Evolutionary conservation across 2,888 invertebrate genomes (phyloP).

Genomic region (Pyralis farinalis): DNA sequence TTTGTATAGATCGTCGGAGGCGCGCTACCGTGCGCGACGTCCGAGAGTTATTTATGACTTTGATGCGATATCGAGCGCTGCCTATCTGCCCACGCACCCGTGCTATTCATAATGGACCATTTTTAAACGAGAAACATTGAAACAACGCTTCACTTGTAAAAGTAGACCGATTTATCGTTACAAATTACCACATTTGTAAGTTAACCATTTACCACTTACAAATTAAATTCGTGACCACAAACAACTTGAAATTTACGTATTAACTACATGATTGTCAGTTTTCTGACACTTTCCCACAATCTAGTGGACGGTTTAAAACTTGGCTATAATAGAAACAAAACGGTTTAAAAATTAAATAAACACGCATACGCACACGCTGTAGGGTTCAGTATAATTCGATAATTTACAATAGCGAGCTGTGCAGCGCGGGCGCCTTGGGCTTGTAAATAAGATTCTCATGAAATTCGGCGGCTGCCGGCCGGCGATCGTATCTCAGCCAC

Average conservation of each 20-base stretch:
- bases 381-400: slow-evolving; percentile 64
- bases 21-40: slow-evolving; percentile 26
- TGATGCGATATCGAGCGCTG: slow-evolving; percentile 23
- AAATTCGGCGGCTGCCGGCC: slow-evolving; percentile 62
- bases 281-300: slow-evolving; percentile 59
- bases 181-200: slow-evolving; percentile 24
- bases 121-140: background rate
- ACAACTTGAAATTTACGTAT: slow-evolving; percentile 42
- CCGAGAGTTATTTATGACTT: slow-evolving; percentile 26
- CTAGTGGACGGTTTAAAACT: slow-evolving; percentile 41
- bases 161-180: background rate
- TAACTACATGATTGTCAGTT: slow-evolving; percentile 43
- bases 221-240: slow-evolving; percentile 57
- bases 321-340: slow-evolving; percentile 62
- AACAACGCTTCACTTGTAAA: background rate
- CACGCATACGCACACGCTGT: slow-evolving; percentile 60
- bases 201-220: slow-evolving; percentile 50
- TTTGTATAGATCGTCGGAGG: slow-evolving; percentile 28
- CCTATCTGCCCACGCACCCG: slow-evolving; percentile 14
- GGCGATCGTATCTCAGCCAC: slow-evolving; percentile 65
- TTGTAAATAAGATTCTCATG: slow-evolving; percentile 65
- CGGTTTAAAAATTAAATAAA: slow-evolving; percentile 69
- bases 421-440: slow-evolving; percentile 48
- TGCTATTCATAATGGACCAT: background rate
- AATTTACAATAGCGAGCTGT: slow-evolving; percentile 55